Evolutionary conservation across 2,113 vertebrate genomes (phyloP), one percentile per base, ranked within the genome.

Genomic region (Rhinogobius similis): DNA sequence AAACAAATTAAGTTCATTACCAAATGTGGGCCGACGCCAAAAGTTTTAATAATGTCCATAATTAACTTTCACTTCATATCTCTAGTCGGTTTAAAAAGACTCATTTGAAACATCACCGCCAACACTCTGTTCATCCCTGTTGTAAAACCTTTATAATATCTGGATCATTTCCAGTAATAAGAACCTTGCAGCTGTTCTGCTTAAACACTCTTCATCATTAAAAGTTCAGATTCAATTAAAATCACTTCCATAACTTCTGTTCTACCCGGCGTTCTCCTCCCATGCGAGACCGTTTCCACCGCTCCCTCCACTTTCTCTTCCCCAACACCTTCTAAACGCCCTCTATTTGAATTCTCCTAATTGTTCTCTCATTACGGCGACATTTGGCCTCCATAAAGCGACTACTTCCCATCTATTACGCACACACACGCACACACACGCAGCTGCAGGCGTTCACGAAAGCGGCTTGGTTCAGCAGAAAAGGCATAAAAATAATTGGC

Each of bases 401-500:
- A 32, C 29, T 26, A 39, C 6, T 43, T 29, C 32, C 23, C 21
- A 14, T 7, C 18, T n/a, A 20, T 48, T 3, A 16, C 24, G 18
- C n/a, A 36, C 32, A 58, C 65, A 71, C 21, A 24, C 39, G 29
- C 24, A 38, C 70, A 70, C 32, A 9, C 53, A 68, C 24, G 43
- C 64, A 73, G 59, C 71, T 73, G 48, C 24, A 68, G 76, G 56
- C 52, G 62, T 75, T 68, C 67, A 75, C 73, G 63, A 71, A 78
- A 81, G 50, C 39, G 21, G 29, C 68, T 63, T 20, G 16, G 62
- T 73, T 76, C 67, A 75, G 77, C 71, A 82, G 65, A 82, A 78
- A 56, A 76, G 73, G 80, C 43, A 73, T 52, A 59, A 53, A 80
- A 84, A 82, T 76, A 84, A 86, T 80, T 82, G 74, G 64, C 67